Evolutionary conservation across 2,113 vertebrate species (phyloP).

Genomic region (Dicentrarchus labrax): DNA sequence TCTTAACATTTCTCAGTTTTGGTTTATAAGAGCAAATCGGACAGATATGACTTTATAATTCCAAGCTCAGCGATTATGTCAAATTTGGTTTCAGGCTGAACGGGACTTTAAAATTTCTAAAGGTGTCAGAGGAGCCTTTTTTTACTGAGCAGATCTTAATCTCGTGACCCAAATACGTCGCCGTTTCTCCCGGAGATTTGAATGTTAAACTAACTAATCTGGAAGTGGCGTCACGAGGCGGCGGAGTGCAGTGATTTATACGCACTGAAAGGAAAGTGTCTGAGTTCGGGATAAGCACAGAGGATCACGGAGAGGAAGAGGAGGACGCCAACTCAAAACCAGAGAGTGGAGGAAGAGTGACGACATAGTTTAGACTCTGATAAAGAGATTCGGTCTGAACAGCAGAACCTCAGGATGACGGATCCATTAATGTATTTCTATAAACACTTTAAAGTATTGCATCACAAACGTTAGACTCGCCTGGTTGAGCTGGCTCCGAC

Average conservation of each 20-base stretch:
- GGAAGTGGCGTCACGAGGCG: conserved; percentile 27
- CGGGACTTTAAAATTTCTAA: conserved; percentile 24
- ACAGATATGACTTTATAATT: not conserved
- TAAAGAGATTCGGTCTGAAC: not conserved
- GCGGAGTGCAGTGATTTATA: not conserved
- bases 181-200: conserved; percentile 35
- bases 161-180: conserved; percentile 55
- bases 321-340: not conserved
- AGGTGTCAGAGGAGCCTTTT: conserved; percentile 45
- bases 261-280: not conserved
- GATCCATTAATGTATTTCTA: not conserved
- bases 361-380: not conserved
- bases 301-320: conserved; percentile 9
- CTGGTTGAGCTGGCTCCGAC: no score
- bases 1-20: not conserved
- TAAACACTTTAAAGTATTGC: no score
- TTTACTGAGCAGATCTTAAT: conserved; percentile 45
- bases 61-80: conserved; percentile 30
- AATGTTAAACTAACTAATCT: conserved; percentile 57
- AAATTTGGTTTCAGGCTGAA: conserved; percentile 9
- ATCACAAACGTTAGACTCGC: no score
- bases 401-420: no score
- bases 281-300: not conserved
- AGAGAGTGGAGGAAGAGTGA: not conserved
- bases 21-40: not conserved